Evolutionary conservation across 2,113 vertebrate genomes (phyloP).

Genomic region (Cryptotis parvus): DNA sequence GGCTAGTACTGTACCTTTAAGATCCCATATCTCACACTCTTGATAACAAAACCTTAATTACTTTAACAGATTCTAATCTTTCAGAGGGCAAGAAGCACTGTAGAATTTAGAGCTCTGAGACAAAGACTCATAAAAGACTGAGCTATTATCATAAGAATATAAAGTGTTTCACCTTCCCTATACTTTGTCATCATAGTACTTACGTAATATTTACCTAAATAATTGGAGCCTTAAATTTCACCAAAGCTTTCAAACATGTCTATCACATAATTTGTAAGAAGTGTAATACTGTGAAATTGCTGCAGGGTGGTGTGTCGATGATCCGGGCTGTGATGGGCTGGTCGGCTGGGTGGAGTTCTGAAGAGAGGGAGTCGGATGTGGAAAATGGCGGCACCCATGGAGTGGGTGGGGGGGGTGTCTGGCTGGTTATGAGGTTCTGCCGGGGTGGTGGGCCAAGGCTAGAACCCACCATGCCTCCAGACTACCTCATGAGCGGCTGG

Average conservation of each 20-base stretch:
- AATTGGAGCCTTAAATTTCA: background rate
- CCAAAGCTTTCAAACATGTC: background rate
- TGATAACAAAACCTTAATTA: background rate
- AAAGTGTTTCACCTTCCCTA: background rate
- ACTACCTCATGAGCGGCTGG: too few species aligned
- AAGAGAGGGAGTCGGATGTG: too few species aligned
- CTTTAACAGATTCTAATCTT: background rate
- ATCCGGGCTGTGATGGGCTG: too few species aligned
- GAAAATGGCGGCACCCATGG: too few species aligned
- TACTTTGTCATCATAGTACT: background rate
- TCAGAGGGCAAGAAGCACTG: background rate
- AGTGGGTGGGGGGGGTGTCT: too few species aligned
- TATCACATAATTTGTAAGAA: background rate
- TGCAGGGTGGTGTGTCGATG: too few species aligned
- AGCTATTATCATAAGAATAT: background rate
- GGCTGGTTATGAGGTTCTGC: too few species aligned
- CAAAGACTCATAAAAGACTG: background rate
- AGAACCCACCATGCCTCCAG: too few species aligned
- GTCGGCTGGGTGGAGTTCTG: too few species aligned
- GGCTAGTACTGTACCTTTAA: too few species aligned
- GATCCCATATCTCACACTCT: too few species aligned
- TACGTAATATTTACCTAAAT: background rate
- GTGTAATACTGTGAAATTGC: accelerated
- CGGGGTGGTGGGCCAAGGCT: too few species aligned
- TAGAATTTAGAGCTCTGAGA: background rate